phyloP scores from a whole-genome alignment of 2,888 invertebrate genomes.

The Lochmaea capreae region DNA sequence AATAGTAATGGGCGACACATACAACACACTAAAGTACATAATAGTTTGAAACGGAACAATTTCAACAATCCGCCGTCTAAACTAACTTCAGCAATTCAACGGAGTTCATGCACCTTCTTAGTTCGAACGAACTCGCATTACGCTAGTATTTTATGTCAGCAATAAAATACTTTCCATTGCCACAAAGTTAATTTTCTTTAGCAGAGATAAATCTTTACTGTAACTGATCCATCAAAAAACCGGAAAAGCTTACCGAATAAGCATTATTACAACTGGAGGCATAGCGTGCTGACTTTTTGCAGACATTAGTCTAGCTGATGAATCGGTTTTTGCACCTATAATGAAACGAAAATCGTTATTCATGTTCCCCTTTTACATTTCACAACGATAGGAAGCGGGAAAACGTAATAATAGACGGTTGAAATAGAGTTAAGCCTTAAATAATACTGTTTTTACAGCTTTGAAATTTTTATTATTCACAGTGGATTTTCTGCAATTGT shows the following conservation, averaged over 20 bases:
- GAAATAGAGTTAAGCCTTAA: not conserved
- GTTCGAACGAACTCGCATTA: slow-evolving; percentile 15
- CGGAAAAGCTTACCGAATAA: slow-evolving; percentile 36
- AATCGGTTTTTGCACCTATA: slow-evolving; percentile 48
- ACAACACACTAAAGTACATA: slow-evolving; percentile 8
- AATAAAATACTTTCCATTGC: slow-evolving; percentile 20
- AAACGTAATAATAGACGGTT: slow-evolving; percentile 43
- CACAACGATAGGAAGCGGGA: slow-evolving; percentile 44
- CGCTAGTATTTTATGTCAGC: slow-evolving; percentile 15
- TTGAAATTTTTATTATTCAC: not conserved
- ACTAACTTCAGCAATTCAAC: not conserved
- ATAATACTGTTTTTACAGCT: not conserved
- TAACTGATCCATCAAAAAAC: slow-evolving; percentile 37
- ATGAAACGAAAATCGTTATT: slow-evolving; percentile 54
- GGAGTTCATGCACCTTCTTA: slow-evolving; percentile 17
- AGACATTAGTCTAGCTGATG: slow-evolving; percentile 49
- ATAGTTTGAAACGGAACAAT: not conserved
- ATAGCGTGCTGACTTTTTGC: slow-evolving; percentile 45
- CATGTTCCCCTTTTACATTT: slow-evolving; percentile 42
- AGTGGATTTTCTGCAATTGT: not conserved
- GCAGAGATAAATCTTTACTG: slow-evolving; percentile 29
- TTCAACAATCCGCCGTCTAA: not conserved
- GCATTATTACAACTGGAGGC: slow-evolving; percentile 37
- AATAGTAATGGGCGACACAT: not conserved
- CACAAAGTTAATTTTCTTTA: slow-evolving; percentile 27